phyloP scores from a whole-genome alignment of 2,113 vertebrate genomes.

The Prietella phreatophila region DNA sequence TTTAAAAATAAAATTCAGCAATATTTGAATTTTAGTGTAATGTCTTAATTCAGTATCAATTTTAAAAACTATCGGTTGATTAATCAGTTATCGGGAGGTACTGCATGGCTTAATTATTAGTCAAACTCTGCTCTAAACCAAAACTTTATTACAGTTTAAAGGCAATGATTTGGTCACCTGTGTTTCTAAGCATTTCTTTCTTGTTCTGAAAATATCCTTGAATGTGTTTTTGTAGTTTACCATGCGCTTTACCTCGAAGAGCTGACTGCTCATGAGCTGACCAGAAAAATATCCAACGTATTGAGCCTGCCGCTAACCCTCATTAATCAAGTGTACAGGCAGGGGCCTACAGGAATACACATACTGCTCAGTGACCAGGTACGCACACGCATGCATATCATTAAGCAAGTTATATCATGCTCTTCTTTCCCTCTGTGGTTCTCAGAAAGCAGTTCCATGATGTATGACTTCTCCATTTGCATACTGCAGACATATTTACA shows the following conservation, averaged over 20 bases:
- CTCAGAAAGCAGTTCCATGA: background rate
- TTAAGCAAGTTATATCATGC: background rate
- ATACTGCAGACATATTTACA: background rate
- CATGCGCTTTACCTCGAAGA: conserved; percentile 95
- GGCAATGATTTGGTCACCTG: background rate
- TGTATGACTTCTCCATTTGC: conserved; percentile 18
- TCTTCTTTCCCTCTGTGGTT: background rate
- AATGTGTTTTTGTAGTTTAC: conserved; percentile 78
- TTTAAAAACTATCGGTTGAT: too few relatives aligned
- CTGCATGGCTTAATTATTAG: too few relatives aligned
- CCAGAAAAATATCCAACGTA: conserved; percentile 90
- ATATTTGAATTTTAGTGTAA: too few relatives aligned
- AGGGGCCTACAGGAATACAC: conserved; percentile 93
- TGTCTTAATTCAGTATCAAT: too few relatives aligned
- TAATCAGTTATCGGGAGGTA: too few relatives aligned
- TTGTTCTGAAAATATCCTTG: conserved; percentile 14
- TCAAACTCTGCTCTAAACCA: background rate
- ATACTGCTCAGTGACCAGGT: conserved; percentile 97
- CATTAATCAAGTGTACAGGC: conserved; percentile 94
- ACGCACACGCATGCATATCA: conserved; percentile 20
- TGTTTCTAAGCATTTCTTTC: background rate
- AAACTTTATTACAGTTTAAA: background rate
- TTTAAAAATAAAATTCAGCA: too few relatives aligned
- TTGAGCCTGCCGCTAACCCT: conserved; percentile 89
- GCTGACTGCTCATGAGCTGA: conserved; percentile 83